These are phyloP conservation scores for Troides helena DNA, from an alignment of 2,888 invertebrate species.

Conservation along the genomic window DNA sequence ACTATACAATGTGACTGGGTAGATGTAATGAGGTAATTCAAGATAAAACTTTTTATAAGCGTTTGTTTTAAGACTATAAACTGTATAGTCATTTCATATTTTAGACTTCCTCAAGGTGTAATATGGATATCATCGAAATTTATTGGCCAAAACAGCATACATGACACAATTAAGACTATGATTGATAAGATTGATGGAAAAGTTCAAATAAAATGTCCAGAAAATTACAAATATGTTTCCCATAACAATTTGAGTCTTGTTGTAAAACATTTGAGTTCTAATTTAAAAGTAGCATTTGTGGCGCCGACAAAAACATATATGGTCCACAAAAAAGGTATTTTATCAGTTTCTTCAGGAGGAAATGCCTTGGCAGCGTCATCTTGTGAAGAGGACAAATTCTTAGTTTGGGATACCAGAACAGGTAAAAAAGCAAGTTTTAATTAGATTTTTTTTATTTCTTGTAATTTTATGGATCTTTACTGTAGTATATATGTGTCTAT, in stretches of 20 bases:
- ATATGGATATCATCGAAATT: slow-evolving; percentile 77
- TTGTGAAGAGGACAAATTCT: slow-evolving; percentile 79
- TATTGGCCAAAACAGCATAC: slow-evolving; percentile 59
- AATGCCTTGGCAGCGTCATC: slow-evolving; percentile 83
- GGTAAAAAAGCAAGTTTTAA: slow-evolving; percentile 54
- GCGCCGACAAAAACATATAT: slow-evolving; percentile 73
- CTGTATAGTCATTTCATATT: slow-evolving; percentile 34
- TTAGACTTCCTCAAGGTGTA: slow-evolving; percentile 66
- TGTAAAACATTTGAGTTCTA: slow-evolving; percentile 65
- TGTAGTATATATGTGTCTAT: neutral
- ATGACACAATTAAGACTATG: slow-evolving; percentile 62
- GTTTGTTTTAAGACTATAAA: neutral
- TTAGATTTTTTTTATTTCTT: slow-evolving; percentile 32
- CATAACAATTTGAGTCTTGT: slow-evolving; percentile 65
- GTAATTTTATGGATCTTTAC: neutral
- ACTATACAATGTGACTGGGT: slow-evolving; percentile 80
- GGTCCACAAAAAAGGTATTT: slow-evolving; percentile 73
- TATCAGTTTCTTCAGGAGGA: slow-evolving; percentile 80
- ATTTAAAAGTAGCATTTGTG: slow-evolving; percentile 71
- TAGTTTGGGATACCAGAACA: slow-evolving; percentile 83
- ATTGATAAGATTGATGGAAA: slow-evolving; percentile 59
- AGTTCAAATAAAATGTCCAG: slow-evolving; percentile 63
- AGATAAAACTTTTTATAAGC: slow-evolving; percentile 10
- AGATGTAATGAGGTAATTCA: slow-evolving; percentile 67
- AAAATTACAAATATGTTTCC: slow-evolving; percentile 65